These are phyloP conservation scores for Anthoscopus minutus DNA, from an alignment of 2,113 vertebrate genomes.

Conservation along the genomic window DNA sequence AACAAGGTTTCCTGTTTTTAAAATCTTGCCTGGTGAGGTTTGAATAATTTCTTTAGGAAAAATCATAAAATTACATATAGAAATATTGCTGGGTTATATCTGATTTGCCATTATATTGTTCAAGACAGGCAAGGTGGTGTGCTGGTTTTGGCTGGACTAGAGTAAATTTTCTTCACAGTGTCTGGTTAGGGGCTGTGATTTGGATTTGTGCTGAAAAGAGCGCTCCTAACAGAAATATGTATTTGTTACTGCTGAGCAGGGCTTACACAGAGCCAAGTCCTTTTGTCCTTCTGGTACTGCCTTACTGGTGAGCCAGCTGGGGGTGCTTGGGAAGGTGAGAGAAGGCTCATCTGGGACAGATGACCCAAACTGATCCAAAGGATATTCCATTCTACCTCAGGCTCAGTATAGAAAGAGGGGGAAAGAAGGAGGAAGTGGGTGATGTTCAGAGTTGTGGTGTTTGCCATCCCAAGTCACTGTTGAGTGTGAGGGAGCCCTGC, in stretches of 20 bases:
- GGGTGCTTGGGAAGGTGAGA: neutral
- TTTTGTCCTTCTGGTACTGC: neutral
- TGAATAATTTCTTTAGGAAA: neutral
- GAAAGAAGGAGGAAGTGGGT: neutral
- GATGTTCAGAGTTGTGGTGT: accelerated
- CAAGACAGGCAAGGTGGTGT: neutral
- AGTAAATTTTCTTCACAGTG: neutral
- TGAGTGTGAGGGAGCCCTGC: too few species aligned
- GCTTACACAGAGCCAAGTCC: neutral
- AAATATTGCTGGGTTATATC: neutral
- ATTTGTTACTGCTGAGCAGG: neutral
- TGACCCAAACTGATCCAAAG: neutral
- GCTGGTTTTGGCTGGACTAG: neutral
- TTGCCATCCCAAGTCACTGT: neutral
- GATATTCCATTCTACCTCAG: too few species aligned
- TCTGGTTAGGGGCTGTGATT: neutral
- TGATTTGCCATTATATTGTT: neutral
- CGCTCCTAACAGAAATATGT: too few species aligned
- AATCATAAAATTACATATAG: neutral
- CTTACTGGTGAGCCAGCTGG: too few species aligned
- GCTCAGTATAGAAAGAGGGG: too few species aligned
- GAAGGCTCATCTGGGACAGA: neutral
- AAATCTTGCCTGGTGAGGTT: neutral
- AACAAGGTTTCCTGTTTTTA: neutral
- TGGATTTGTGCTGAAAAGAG: neutral